These are phyloP conservation scores for Axea sp. DNA, from an alignment of 2,888 invertebrate genomes.

Conservation along the genomic window DNA sequence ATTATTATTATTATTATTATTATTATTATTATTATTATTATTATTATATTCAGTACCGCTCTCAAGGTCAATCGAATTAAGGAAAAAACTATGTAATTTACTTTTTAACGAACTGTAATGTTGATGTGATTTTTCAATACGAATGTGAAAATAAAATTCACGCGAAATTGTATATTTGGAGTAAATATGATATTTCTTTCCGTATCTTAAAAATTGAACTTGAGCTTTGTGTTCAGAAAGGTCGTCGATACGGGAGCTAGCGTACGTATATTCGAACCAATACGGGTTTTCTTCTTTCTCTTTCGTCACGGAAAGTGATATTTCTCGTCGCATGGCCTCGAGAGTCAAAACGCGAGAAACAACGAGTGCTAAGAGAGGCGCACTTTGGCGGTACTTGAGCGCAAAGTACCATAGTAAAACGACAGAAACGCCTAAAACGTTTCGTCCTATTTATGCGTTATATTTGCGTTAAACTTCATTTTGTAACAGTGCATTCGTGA, in stretches of 20 bases:
- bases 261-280: constrained; percentile 32
- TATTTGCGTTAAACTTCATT: constrained; percentile 51
- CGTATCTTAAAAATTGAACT: constrained; percentile 39
- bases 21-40: no score
- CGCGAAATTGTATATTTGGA: constrained; percentile 40
- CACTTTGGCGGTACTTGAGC: constrained; percentile 68
- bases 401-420: constrained; percentile 64
- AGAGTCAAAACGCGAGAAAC: constrained; percentile 70
- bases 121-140: no score
- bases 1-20: no score
- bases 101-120: no score
- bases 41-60: no score
- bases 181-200: constrained; percentile 40
- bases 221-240: constrained; percentile 33
- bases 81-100: no score
- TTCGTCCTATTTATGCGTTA: constrained; percentile 69
- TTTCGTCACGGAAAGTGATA: constrained; percentile 56
- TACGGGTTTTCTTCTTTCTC: constrained; percentile 30
- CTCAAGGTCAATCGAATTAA: no score
- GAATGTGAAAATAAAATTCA: constrained; percentile 52
- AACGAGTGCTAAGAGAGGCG: constrained; percentile 69
- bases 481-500: constrained; percentile 27
- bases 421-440: constrained; percentile 72
- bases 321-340: constrained; percentile 65
- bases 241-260: constrained; percentile 19